These are phyloP conservation scores for Paguma larvata DNA, from an alignment of 2,797 vertebrate genomes.

Conservation along the genomic window DNA sequence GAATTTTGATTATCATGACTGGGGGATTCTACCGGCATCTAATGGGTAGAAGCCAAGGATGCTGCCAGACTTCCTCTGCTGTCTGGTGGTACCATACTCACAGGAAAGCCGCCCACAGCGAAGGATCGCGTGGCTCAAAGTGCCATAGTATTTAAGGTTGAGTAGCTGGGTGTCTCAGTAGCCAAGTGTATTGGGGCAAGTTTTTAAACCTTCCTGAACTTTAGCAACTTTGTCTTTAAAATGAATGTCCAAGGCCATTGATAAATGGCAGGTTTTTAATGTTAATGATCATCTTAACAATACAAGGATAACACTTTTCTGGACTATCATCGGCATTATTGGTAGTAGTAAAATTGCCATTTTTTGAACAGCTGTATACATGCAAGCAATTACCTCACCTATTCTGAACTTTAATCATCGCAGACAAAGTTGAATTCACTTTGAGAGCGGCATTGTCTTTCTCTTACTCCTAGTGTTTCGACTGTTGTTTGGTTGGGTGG, in stretches of 20 bases:
- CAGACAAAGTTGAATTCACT: not conserved
- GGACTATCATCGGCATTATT: not conserved
- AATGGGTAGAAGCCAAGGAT: not conserved
- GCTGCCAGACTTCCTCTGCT: not conserved
- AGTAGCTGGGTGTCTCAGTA: not conserved
- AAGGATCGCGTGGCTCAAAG: not conserved
- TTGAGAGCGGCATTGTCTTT: not conserved
- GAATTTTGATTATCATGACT: not conserved
- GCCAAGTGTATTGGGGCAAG: not conserved
- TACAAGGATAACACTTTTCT: not conserved
- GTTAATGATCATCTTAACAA: not conserved
- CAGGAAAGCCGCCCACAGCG: not conserved
- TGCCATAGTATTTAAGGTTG: not conserved
- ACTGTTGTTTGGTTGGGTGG: not conserved
- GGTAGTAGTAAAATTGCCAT: not conserved
- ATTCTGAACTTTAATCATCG: not conserved
- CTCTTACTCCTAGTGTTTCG: not conserved
- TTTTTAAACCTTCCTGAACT: not conserved
- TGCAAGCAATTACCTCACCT: not conserved
- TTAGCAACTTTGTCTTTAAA: slow-evolving; percentile 44
- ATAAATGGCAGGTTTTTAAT: not conserved
- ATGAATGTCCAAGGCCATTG: not conserved
- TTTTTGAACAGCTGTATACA: slow-evolving; percentile 10
- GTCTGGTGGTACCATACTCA: not conserved
- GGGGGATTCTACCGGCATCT: not conserved